Conservation (phyloP, 1,140 invertebrate species). For the Cyclargus thomasi region DNA sequence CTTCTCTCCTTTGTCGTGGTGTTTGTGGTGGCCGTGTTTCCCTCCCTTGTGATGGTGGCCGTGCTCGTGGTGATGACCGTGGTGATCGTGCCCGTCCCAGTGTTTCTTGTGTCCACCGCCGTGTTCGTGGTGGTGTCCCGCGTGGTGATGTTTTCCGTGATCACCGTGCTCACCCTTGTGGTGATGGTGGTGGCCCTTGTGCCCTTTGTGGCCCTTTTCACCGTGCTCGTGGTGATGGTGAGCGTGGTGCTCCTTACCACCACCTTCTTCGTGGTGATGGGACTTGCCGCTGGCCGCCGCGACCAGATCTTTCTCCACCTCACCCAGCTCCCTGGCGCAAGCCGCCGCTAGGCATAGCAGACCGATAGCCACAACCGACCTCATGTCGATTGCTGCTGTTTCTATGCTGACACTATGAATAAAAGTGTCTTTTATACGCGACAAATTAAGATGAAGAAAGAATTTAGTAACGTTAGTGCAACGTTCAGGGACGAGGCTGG, state of each 20-base stretch:
- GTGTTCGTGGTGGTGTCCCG: constrained; percentile 56
- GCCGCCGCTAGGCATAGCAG: constrained; percentile 56
- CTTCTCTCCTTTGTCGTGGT: constrained; percentile 63
- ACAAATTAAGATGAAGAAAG: constrained; percentile 55
- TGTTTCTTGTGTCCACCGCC: constrained; percentile 60
- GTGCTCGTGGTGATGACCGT: constrained; percentile 60
- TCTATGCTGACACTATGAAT: constrained; percentile 36
- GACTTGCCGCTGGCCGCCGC: constrained; percentile 78
- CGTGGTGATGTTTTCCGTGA: constrained; percentile 57
- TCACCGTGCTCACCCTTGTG: constrained; percentile 61
- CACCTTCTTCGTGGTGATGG: constrained; percentile 80
- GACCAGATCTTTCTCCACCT: constrained; percentile 55
- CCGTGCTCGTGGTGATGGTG: constrained; percentile 64
- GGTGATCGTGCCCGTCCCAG: constrained; percentile 59
- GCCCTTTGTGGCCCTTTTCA: constrained; percentile 58
- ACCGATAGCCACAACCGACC: constrained; percentile 49
- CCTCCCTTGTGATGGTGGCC: constrained; percentile 64
- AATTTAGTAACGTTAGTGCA: constrained; percentile 48
- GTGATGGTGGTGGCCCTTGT: constrained; percentile 64
- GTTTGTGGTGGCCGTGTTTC: constrained; percentile 60
- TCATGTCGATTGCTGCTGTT: constrained; percentile 50
- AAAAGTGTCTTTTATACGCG: constrained; percentile 53
- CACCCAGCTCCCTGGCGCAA: constrained; percentile 45
- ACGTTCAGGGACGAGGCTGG: constrained; percentile 59
- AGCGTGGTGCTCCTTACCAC: constrained; percentile 65